A percentile compares a stretch with the other conserved stretches of the same genome.
phyloP scores from a whole-genome alignment of 2,113 vertebrate genomes.

The Pungitius pungitius region DNA sequence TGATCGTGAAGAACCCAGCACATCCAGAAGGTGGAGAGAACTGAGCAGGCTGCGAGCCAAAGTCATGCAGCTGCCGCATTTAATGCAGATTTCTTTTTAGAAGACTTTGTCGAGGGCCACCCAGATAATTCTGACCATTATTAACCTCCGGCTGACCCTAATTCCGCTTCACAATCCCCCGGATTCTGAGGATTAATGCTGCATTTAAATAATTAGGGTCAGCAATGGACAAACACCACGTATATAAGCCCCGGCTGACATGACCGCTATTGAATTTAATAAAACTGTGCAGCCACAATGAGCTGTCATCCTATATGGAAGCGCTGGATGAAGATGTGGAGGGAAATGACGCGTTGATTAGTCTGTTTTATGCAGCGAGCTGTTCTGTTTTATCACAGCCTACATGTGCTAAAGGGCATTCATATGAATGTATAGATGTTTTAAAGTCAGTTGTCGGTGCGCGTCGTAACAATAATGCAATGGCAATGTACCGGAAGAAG shows the following conservation, averaged over 20 bases:
- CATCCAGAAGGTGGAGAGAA: not conserved
- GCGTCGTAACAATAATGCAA: slow-evolving; percentile 5
- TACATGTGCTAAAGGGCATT: slow-evolving; percentile 13
- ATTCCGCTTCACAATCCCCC: slow-evolving; percentile 71
- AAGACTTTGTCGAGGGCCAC: slow-evolving; percentile 54
- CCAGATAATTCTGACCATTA: slow-evolving; percentile 74
- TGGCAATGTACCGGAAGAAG: not conserved
- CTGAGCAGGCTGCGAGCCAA: slow-evolving; percentile 23
- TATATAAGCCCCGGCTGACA: slow-evolving; percentile 61
- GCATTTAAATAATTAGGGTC: slow-evolving; percentile 83
- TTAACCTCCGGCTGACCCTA: slow-evolving; percentile 79
- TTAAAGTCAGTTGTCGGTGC: not conserved
- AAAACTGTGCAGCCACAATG: slow-evolving; percentile 36
- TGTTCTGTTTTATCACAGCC: slow-evolving; percentile 24
- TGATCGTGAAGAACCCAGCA: slow-evolving; percentile 12
- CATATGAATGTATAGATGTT: slow-evolving; percentile 18
- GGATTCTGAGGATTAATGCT: slow-evolving; percentile 76
- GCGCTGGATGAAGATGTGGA: slow-evolving; percentile 31
- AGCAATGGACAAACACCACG: slow-evolving; percentile 64
- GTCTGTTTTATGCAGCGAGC: slow-evolving; percentile 31
- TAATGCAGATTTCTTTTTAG: slow-evolving; percentile 48
- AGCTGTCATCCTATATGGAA: slow-evolving; percentile 50
- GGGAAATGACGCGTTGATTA: slow-evolving; percentile 37
- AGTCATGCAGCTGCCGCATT: slow-evolving; percentile 58
- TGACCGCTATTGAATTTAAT: slow-evolving; percentile 61